These are phyloP conservation scores for Himalopsyche kuldschensis DNA, from an alignment of 2,888 invertebrate species.

Conservation along the genomic window DNA sequence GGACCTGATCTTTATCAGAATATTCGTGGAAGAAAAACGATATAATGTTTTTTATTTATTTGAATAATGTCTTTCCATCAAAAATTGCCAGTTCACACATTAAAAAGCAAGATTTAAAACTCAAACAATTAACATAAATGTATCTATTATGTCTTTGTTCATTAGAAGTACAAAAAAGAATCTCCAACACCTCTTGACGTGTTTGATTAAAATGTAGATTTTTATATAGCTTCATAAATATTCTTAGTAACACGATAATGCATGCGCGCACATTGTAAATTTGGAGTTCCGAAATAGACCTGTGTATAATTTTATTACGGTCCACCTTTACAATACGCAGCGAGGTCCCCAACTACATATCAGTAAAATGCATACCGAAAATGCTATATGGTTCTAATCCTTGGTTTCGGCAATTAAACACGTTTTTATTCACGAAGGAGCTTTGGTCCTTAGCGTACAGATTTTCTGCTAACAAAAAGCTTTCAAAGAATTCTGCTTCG, in stretches of 20 bases:
- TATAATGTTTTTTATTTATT: too few species aligned
- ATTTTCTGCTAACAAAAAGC: constrained; percentile 26
- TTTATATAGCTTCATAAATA: constrained; percentile 27
- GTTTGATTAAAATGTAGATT: constrained; percentile 25
- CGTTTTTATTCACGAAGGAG: constrained; percentile 33
- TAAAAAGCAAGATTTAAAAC: too few species aligned
- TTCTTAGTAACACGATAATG: not conserved
- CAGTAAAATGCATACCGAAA: not conserved
- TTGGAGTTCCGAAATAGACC: not conserved
- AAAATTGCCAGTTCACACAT: too few species aligned
- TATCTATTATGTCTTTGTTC: not conserved
- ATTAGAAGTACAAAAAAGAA: not conserved
- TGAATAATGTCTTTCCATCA: too few species aligned
- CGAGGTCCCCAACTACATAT: not conserved
- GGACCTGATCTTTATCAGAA: too few species aligned
- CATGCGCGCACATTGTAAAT: not conserved
- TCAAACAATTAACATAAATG: too few species aligned
- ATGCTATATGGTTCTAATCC: constrained; percentile 26
- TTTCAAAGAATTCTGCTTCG: constrained; percentile 18
- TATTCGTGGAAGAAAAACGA: too few species aligned
- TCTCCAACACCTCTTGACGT: not conserved
- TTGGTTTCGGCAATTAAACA: constrained; percentile 36
- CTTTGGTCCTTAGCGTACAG: constrained; percentile 10
- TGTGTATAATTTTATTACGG: not conserved
- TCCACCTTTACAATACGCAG: not conserved